A percentile compares a stretch with the other conserved stretches of the same genome.
These are phyloP conservation scores for Phymorhynchus buccinoides DNA, from an alignment of 1,140 invertebrate species.

Conservation along the genomic window DNA sequence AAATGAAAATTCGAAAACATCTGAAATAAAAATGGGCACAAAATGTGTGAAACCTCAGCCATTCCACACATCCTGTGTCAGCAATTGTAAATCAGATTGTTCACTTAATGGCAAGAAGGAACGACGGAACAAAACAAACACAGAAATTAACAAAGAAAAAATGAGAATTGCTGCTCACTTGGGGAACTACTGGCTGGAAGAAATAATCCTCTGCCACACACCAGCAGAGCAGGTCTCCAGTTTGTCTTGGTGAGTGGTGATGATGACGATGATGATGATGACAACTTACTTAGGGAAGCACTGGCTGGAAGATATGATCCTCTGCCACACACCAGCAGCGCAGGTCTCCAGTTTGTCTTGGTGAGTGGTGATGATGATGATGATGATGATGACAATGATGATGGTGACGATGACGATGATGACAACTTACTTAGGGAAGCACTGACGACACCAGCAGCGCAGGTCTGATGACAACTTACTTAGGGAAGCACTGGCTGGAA, in stretches of 20 bases:
- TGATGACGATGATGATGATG: conserved; percentile 71
- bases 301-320: conserved; percentile 85
- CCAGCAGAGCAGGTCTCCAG: conserved; percentile 86
- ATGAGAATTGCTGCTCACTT: background rate
- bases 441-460: too few relatives aligned
- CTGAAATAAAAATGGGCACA: too few relatives aligned
- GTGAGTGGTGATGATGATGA: conserved; percentile 82
- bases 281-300: conserved; percentile 68
- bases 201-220: conserved; percentile 90
- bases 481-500: conserved; percentile 78
- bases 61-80: too few relatives aligned
- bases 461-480: conserved; percentile 21
- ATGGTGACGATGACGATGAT: background rate
- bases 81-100: too few relatives aligned
- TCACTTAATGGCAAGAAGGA: too few relatives aligned
- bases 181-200: conserved; percentile 79
- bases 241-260: conserved; percentile 88
- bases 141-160: too few relatives aligned
- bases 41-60: too few relatives aligned
- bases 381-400: conserved; percentile 70
- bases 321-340: conserved; percentile 89
- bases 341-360: conserved; percentile 88
- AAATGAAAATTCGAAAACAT: too few relatives aligned
- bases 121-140: too few relatives aligned
- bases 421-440: too few relatives aligned